Percentiles rank a stretch among this genome's conserved stretches.
Evolutionary conservation across 2,888 invertebrate genomes (phyloP).

Genomic region (Tiliacea aurago): DNA sequence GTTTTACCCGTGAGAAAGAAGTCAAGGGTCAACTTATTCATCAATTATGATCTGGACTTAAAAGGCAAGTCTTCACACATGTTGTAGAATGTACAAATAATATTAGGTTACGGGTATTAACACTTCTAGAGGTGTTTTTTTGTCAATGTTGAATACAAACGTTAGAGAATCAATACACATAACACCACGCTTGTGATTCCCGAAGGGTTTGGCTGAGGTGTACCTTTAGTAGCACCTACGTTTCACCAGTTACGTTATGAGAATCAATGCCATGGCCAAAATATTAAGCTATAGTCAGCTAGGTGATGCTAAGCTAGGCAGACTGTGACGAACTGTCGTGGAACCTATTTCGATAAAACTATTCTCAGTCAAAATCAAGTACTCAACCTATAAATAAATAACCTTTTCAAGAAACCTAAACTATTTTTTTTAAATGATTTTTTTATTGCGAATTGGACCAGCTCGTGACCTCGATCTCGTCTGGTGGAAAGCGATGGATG

Average conservation of each 20-base stretch:
- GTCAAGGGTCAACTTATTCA: constrained; percentile 47
- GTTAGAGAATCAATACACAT: too few relatives aligned
- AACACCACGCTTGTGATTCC: too few relatives aligned
- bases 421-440: not conserved
- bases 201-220: too few relatives aligned
- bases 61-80: constrained; percentile 40
- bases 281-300: not conserved
- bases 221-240: too few relatives aligned
- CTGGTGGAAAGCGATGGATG: too few relatives aligned
- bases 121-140: not conserved
- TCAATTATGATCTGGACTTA: constrained; percentile 43
- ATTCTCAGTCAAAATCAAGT: not conserved
- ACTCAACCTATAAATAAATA: fast-evolving
- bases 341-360: not conserved
- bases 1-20: constrained; percentile 41
- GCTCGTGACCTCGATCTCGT: too few relatives aligned
- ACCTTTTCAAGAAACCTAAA: not conserved
- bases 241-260: too few relatives aligned
- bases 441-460: too few relatives aligned
- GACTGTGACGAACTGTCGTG: too few relatives aligned
- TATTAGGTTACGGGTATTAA: constrained; percentile 3
- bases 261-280: not conserved
- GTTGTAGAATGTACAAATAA: constrained; percentile 17
- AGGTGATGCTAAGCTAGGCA: not conserved
- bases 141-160: not conserved